Evolutionary conservation across 2,113 vertebrate species (phyloP), one percentile per base, ranked within the genome.

Genomic region (Rhinopomastus cyanomelas): DNA sequence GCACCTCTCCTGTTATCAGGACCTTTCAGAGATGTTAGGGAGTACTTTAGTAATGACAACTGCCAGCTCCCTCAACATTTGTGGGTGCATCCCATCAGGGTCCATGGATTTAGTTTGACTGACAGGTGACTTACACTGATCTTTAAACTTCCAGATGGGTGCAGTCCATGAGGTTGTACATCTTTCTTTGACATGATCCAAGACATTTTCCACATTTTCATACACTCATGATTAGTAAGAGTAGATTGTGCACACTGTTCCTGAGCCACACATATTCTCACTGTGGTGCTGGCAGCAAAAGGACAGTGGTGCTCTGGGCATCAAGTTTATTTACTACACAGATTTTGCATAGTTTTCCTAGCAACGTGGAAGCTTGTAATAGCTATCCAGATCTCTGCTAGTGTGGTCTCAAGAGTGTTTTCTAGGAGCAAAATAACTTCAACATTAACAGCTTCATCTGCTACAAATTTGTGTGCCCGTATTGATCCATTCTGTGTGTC

Each of bases 201-300:
- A 79, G 68, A 60, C 49, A 60, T 53, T 46, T 52, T 71, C 85
- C 88, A 46, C 59, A 19, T 32, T 19, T 61, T 84, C 83, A 48
- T 53, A 0, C 51, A 25, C 48, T 62, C 0, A 0, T 53, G 32
- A 22, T 14, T 65, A 55, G 51, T 61, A 34, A n/a, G 49, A 56
- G 46, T 8, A 77, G 51, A 34, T 26, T 65, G 34, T 64, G 71
- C 68, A 83, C 60, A 4, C 67, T 76, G 39, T 85, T 92, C 75
- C 80, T 82, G 67, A 76, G 75, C 39, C 39, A 17, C 59, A 75
- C 66, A 61, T 75, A 89, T 19, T 89, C 67, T 66, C 59, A 53
- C 81, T 87, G 71, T 44, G 91, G 87, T 89, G 87, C 87, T 94
- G 87, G 81, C 87, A 91, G 78, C n/a, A 76, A 72, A 91, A 92